A percentile compares a stretch with the other conserved stretches of the same genome.
These are phyloP conservation scores for Tinamus major DNA, from an alignment of 2,797 vertebrate genomes.

Conservation along the genomic window DNA sequence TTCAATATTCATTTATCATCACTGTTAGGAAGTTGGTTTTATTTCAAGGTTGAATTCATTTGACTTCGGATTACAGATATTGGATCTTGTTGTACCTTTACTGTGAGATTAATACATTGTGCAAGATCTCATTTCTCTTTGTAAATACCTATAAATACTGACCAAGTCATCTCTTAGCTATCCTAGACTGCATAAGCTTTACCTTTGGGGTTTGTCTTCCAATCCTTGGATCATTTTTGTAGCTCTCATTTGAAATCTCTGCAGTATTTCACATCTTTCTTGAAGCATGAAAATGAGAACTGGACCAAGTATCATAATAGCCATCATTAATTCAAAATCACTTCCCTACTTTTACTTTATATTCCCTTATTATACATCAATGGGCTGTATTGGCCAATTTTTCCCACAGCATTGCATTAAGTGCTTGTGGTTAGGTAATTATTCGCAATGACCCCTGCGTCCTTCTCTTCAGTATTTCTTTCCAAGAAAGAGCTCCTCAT, in stretches of 20 bases:
- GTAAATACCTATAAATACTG: slow-evolving; percentile 37
- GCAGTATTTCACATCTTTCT: slow-evolving; percentile 62
- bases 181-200: neutral
- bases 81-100: neutral
- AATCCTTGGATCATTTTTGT: slow-evolving; percentile 7
- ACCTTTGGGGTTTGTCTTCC: neutral
- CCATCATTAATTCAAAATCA: slow-evolving; percentile 63
- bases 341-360: slow-evolving; percentile 43
- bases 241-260: slow-evolving; percentile 39
- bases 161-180: neutral
- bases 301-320: slow-evolving; percentile 48
- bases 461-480: slow-evolving; percentile 36
- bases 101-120: neutral
- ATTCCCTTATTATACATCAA: slow-evolving; percentile 38
- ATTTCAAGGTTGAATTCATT: slow-evolving; percentile 37
- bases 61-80: slow-evolving; percentile 17
- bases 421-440: slow-evolving; percentile 47
- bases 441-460: slow-evolving; percentile 36
- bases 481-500: slow-evolving; percentile 45
- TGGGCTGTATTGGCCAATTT: slow-evolving; percentile 26
- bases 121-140: neutral
- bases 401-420: neutral
- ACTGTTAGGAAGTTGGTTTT: neutral
- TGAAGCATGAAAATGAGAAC: slow-evolving; percentile 67
- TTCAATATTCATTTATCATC: slow-evolving; percentile 36